phyloP scores from a whole-genome alignment of 2,113 vertebrate genomes.

The Actenoides hombroni region DNA sequence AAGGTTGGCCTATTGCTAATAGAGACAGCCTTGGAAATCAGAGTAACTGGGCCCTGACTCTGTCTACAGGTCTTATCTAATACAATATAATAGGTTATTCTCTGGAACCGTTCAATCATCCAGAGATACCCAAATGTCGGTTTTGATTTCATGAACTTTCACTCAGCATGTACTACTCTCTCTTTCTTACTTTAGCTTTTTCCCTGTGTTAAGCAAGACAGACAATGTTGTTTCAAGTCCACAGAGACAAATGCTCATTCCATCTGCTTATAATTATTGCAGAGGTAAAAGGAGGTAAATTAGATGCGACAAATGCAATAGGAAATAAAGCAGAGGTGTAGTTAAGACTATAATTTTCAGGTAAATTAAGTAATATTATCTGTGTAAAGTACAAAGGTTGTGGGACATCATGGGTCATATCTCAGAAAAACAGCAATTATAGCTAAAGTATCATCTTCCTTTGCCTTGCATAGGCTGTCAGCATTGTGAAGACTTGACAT shows the following conservation, averaged over 20 bases:
- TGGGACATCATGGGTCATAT: background rate
- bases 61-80: background rate
- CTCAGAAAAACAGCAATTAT: background rate
- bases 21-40: background rate
- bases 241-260: background rate
- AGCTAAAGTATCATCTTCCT: background rate
- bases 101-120: background rate
- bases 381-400: background rate
- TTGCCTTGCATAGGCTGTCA: background rate
- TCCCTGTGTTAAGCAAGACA: background rate
- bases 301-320: background rate
- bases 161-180: background rate
- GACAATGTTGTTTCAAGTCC: constrained; percentile 11
- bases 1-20: background rate
- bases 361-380: background rate
- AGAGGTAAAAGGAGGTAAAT: background rate
- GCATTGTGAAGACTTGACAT: background rate
- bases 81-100: constrained; percentile 1
- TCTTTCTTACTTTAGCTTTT: constrained; percentile 11
- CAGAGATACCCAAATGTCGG: background rate
- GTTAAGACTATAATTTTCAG: background rate
- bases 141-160: background rate
- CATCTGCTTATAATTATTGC: background rate
- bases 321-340: background rate
- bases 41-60: background rate